These are phyloP conservation scores for Perccottus glenii DNA, from an alignment of 2,113 vertebrate genomes.

Conservation along the genomic window DNA sequence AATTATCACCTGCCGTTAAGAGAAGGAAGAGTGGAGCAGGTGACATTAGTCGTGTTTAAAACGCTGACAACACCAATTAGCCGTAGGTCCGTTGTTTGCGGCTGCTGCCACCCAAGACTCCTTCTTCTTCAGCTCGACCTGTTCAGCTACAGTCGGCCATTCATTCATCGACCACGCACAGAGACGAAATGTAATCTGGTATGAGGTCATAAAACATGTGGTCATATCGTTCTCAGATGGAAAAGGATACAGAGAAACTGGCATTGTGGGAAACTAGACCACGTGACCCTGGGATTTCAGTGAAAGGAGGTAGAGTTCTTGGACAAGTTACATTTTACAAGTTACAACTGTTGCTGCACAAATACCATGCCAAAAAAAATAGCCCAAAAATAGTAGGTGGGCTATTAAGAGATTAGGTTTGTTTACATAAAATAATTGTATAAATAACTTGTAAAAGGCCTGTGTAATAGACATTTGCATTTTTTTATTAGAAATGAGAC, in stretches of 20 bases:
- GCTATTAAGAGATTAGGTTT: too few relatives aligned
- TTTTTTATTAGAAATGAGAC: too few relatives aligned
- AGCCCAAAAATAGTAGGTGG: too few relatives aligned
- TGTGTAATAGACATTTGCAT: too few relatives aligned
- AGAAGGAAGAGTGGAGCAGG: conserved; percentile 65
- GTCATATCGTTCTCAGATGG: conserved; percentile 1
- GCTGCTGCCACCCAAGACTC: conserved; percentile 16
- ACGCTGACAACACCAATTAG: conserved; percentile 71
- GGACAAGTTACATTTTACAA: too few relatives aligned
- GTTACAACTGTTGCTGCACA: too few relatives aligned
- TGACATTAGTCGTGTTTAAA: conserved; percentile 58
- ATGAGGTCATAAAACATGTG: conserved; percentile 40
- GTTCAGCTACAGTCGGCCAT: background rate
- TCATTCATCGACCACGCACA: conserved; percentile 17
- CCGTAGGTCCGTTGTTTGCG: background rate
- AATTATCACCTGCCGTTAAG: conserved; percentile 90
- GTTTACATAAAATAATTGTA: too few relatives aligned
- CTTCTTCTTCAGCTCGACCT: too few relatives aligned
- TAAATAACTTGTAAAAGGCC: too few relatives aligned
- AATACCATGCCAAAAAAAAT: too few relatives aligned
- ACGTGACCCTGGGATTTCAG: background rate
- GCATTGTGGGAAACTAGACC: conserved; percentile 16
- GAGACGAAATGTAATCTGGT: conserved; percentile 32
- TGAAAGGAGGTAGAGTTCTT: background rate
- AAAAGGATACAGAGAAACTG: conserved; percentile 29